Base-by-base conservation (phyloP, 2,113 vertebrate species). In the Apus apus region DNA sequence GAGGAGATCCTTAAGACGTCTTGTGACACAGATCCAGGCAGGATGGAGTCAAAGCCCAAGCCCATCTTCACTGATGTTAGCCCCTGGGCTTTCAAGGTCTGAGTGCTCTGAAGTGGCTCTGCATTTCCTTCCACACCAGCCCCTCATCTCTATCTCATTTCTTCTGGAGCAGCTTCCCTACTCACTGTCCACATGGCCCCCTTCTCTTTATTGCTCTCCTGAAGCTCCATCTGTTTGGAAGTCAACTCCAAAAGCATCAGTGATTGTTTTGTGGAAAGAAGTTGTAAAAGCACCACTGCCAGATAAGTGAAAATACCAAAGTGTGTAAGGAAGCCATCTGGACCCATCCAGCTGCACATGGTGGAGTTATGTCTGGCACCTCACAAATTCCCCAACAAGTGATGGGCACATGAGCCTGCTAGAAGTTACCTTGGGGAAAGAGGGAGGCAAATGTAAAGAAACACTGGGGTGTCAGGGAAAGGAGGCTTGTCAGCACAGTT, bases 251-350 rank as follows among this genome's bases (percentile, higher is more conserved):
- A 81, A 67, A 72, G 57, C 32, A 66, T 26, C 21, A 83, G 29
- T 19, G 67, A 10, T 25, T 38, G 36, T 58, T 58, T 27, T 3
- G 4, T n/a, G 38, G 45, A 67, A 43, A 43, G 40, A 23, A 15
- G 27, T 29, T 0, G 0, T 27, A 78, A 71, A 50, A 53, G 8
- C 46, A 11, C 32, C 5, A 19, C n/a, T 32, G 56, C 60, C 70
- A 61, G 38, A 5, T 26, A 34, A 45, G 62, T 61, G 26, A 5
- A 34, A 36, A 29, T 48, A n/a, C n/a, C 12, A 27, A 13, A 4
- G 22, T 15, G 8, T 10, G 6, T 40, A 5, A 17, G 67, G 8
- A 40, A 9, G 15, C 2, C 3, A 30, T 14, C 65, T 53, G 48
- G 57, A 13, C 15, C 13, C 19, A 9, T 66, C 56, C 68, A 67